Evolutionary conservation across 1,140 invertebrate genomes (phyloP), one percentile per base, ranked within the genome.

Genomic region (Cardiocondyla obscurior): DNA sequence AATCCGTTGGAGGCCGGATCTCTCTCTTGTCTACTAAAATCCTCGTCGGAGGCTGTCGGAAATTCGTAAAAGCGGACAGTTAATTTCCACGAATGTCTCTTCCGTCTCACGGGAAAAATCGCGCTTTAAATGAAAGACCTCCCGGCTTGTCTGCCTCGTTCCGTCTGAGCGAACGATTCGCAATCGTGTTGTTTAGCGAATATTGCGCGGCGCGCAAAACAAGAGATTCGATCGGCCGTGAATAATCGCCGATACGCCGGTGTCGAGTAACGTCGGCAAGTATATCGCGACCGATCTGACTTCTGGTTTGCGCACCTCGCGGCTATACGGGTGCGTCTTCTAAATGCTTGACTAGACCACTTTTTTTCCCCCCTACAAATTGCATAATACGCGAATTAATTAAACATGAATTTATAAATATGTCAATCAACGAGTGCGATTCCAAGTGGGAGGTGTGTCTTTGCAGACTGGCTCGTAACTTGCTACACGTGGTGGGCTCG

Each of bases 301-400:
- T n/a, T 19, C 30, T 28, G 5, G 44, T 73, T 57, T 57, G 30
- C 49, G 30, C 30, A 30, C 3, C 3, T 44, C 25, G 14, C 7
- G 4, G 19, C 2, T 39, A 12, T 4, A 19, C 25, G 10, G 3
- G 5, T 4, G 16, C 30, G 22, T 30, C n/a, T 2, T n/a, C n/a
- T n/a, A n/a, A n/a, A 14, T 14, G 8, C 28, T 12, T 58, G 28
- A 58, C n/a, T 51, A 70, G n/a, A 36, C 8, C 0, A 84, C 58
- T 42, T 25, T 67, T 58, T 83, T 57, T n/a, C n/a, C n/a, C n/a
- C n/a, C n/a, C n/a, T 16, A 49, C 2, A 2, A 44, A 82, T 73
- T 44, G 28, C 28, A 30, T 60, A 36, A 53, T 55, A 8, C 30
- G 16, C 12, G 12, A 12, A 58, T 39, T 62, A 53, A 22, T 62